Conservation (phyloP, 2,888 invertebrate species). For the Parascotia fuliginaria region DNA sequence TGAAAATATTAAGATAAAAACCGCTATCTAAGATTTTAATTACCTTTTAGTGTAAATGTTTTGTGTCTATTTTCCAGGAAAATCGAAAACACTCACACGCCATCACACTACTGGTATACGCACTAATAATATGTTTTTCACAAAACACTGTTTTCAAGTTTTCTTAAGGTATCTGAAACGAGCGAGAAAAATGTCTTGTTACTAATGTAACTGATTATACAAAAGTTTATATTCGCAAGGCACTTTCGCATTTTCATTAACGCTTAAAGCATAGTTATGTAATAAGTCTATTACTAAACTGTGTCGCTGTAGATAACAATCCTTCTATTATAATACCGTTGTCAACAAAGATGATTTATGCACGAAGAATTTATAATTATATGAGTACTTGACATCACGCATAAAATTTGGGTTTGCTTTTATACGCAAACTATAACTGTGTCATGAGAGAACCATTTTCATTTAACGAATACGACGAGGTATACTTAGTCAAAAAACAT, state of each 20-base stretch:
- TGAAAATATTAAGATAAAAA: slow-evolving; percentile 27
- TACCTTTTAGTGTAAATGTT: slow-evolving; percentile 67
- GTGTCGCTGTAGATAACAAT: slow-evolving; percentile 22
- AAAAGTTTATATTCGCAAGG: slow-evolving; percentile 40
- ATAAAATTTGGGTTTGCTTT: not conserved
- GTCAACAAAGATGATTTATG: slow-evolving; percentile 33
- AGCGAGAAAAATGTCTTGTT: slow-evolving; percentile 61
- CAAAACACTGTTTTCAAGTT: slow-evolving; percentile 45
- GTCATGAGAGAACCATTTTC: too few species aligned
- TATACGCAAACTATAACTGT: too few species aligned
- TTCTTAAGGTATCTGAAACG: slow-evolving; percentile 71
- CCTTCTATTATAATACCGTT: slow-evolving; percentile 39
- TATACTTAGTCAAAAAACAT: slow-evolving; percentile 2
- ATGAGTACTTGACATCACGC: slow-evolving; percentile 14
- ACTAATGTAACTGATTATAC: slow-evolving; percentile 28
- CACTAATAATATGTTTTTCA: slow-evolving; percentile 37
- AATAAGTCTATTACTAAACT: slow-evolving; percentile 18
- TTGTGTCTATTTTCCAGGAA: slow-evolving; percentile 54
- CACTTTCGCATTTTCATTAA: slow-evolving; percentile 38
- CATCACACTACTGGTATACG: slow-evolving; percentile 61
- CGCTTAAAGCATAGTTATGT: slow-evolving; percentile 24
- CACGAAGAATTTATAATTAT: slow-evolving; percentile 10
- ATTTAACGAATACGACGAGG: too few species aligned
- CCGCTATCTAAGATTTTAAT: slow-evolving; percentile 23
- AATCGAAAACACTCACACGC: slow-evolving; percentile 56